A percentile compares a stretch with the other conserved stretches of the same genome.
Conservation (phyloP, 1,140 invertebrate genomes). For the roundworm (Caenorhabditis elegans) region DNA sequence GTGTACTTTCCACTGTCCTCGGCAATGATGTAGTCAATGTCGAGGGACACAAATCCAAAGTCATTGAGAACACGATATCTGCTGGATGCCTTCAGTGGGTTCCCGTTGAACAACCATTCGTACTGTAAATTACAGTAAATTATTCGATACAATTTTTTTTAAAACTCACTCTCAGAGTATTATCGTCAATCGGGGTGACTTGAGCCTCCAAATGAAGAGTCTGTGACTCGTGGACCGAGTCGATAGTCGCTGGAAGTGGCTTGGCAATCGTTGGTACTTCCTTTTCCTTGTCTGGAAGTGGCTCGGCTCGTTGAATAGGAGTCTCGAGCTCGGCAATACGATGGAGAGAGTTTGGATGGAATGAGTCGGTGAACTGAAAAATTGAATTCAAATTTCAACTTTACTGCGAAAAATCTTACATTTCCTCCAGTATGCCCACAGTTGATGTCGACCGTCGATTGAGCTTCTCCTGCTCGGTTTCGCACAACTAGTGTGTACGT, state of each 20-base stretch:
- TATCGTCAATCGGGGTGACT: constrained; percentile 59
- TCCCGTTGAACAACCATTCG: constrained; percentile 94
- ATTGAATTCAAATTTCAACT: no score
- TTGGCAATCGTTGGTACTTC: constrained; percentile 55
- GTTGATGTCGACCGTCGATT: constrained; percentile 57
- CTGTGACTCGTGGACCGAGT: constrained; percentile 58
- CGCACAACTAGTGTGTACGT: constrained; percentile 68
- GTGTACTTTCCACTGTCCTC: constrained; percentile 93
- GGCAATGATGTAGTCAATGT: constrained; percentile 83
- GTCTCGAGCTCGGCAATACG: constrained; percentile 61
- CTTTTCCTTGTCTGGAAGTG: constrained; percentile 58
- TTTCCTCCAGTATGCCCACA: constrained; percentile 53
- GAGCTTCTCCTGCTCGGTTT: constrained; percentile 69
- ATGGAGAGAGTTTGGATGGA: constrained; percentile 59
- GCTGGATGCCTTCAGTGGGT: constrained; percentile 79
- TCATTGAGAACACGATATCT: constrained; percentile 70
- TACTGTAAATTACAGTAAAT: constrained; percentile 69
- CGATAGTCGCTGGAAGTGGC: constrained; percentile 52
- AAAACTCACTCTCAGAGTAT: constrained; percentile 40
- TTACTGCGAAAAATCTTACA: constrained; percentile 30
- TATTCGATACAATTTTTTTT: neutral
- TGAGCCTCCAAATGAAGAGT: constrained; percentile 65
- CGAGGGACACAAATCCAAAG: constrained; percentile 89
- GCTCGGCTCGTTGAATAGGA: constrained; percentile 54
- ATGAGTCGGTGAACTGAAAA: constrained; percentile 58